Base-by-base conservation (phyloP, 92 coral and sea anemone genomes). In the Nematostella vectensis region DNA sequence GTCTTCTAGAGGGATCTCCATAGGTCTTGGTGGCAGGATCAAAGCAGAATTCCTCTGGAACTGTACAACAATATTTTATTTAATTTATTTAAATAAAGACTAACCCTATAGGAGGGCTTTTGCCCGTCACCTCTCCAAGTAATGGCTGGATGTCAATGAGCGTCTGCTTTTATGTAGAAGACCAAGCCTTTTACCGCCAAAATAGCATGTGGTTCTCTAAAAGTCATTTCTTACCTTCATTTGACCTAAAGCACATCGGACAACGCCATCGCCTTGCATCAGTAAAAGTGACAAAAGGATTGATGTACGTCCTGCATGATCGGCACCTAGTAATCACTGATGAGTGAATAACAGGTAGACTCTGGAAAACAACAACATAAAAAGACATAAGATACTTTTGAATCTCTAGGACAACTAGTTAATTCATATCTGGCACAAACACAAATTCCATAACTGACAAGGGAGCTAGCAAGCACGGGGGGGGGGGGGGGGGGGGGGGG, bases 1-100 rank as follows among this genome's bases (percentile, higher is more conserved):
- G 98, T 66, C 98, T 81, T 70, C 94, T 86, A 45, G 83, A 38
- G n/a, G 98, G 98, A 42, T 91, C 96, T 21, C 98, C 98, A 69
- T 91, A 91, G 3, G 81, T 68, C 65, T 85, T 77, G 47, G 88
- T 61, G 36, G 83, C 47, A 6, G 98, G 98, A 61, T 91, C 98
- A 78, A 63, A 91, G 61, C 98, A 85, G 74, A 91, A 91, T 48
- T 91, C 98, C 45, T 91, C 98, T 57, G 98, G 91, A 31, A 91
- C 98, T 91, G 57, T 56, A 63, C 50, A 28, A 48, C n/a, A n/a
- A n/a, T n/a, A n/a, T n/a, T n/a, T n/a, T n/a, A n/a, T n/a, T n/a
- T n/a, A n/a, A n/a, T 18, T 17, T 48, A 49, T 25, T 26, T 25
- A 31, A 27, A 28, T 28, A 20, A 37, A 10, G 0, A 11, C 12